Base-by-base conservation (phyloP, 2,888 invertebrate species). In the Ametastegia equiseti region DNA sequence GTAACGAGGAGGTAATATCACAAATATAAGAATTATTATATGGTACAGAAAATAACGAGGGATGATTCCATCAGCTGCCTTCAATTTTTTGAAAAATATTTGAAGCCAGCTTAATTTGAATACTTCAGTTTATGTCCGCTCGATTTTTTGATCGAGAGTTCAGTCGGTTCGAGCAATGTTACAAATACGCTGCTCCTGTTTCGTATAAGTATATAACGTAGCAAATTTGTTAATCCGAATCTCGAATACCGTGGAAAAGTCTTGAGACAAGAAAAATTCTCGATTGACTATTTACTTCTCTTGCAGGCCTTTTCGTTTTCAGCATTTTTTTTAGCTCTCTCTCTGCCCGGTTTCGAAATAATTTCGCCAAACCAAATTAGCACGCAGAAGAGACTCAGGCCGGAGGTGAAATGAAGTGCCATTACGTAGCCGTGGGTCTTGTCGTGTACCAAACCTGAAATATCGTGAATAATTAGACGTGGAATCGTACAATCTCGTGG, bases 351-450 rank as follows among this genome's bases (percentile, higher is more conserved):
- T 1, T 36, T 75, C 30, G 19, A 82, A 3, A 86, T 63, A 78
- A 83, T 83, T 27, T 87, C 86, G n/a, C 81, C 81, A 6, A 84
- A 79, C 91, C 91, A 91, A 3, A 90, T 57, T 9, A 87, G 42
- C 23, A 90, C 84, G 73, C 91, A 91, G 13, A 86, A 86, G n/a
- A 89, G 60, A 19, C 92, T 91, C 45, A 92, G 82, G 19, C 85
- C 13, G 11, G 91, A 89, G 11, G 91, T 90, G 47, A 89, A 86
- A 81, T 92, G 89, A 19, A 92, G 86, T n/a, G 92, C 89, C 54
- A 87, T 87, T 23, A 89, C 85, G 71, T 92, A 92, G 67, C 90
- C 90, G 19, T 86, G 83, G 57, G 86, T 89, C 63, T 87, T 82
- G 82, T 92, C 92, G 71, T 89, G 91, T 0, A 90, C 88, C 42